Evolutionary conservation across 2,888 invertebrate genomes (phyloP), one percentile per base, ranked within the genome.

Genomic region (Xestia xanthographa): DNA sequence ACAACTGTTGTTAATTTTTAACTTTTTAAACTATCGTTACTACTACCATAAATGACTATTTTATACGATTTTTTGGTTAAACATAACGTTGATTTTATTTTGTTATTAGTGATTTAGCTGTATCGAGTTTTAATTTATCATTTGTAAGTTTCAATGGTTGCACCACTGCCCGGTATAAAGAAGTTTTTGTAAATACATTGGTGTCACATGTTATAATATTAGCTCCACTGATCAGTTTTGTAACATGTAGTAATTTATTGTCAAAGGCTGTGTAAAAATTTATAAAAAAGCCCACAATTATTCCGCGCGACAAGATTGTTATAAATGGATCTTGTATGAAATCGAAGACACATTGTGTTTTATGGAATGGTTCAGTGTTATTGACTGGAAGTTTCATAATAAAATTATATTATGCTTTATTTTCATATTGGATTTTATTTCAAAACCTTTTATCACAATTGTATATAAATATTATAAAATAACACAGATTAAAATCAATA

Each of bases 341-440:
- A 95, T 94, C 93, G 91, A 94, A 93, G 91, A 95, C 94, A 93
- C 94, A 88, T 90, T 92, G 93, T 94, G 93, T 95, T 95, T 94
- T 95, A 95, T 95, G 95, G 93, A 96, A 95, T 94, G 92, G 94
- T 95, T 95, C 96, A 96, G 96, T 96, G 95, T 95, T 96, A 95
- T 95, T 95, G 93, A 96, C 96, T 96, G 96, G 94, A 95, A 92
- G 93, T 96, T 96, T 96, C 96, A 93, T 96, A 96, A 96, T 96
- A 95, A 96, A 96, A 96, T 95, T 96, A 95, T 96, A 96, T 95
- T 96, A 96, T 96, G 96, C 96, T 96, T 96, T 96, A 96, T 96
- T 96, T 96, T 96, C 92, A 95, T 87, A 90, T 90, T 90, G 94
- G 88, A 90, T 96, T 96, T 96, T 94, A 95, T 95, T 95, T 92